These are phyloP conservation scores for Xiphydria camelus DNA, from an alignment of 2,888 invertebrate genomes.

Conservation along the genomic window DNA sequence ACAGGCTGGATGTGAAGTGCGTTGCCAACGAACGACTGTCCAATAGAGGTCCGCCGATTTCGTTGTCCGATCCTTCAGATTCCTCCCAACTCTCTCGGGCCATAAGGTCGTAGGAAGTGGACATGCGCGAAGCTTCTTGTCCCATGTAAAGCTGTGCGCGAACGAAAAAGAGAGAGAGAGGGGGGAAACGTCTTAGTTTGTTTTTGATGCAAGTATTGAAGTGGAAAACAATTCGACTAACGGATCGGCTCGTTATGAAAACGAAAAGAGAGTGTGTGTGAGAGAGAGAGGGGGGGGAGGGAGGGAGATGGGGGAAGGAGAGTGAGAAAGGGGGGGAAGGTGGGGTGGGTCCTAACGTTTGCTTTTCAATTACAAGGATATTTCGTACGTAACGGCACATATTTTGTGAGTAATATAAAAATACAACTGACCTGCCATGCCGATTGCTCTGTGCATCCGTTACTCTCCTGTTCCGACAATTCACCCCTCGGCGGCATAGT, in stretches of 20 bases:
- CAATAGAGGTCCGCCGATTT: constrained; percentile 48
- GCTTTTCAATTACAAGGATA: too few species aligned
- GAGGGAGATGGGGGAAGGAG: too few species aligned
- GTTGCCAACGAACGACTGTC: constrained; percentile 55
- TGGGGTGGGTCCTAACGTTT: too few species aligned
- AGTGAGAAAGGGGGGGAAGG: too few species aligned
- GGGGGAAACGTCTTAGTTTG: too few species aligned
- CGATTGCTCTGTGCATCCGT: constrained; percentile 77
- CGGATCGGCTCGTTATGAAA: too few species aligned
- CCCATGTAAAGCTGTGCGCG: constrained; percentile 62
- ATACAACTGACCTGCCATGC: constrained; percentile 69
- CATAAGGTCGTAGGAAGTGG: constrained; percentile 67
- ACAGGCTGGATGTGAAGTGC: constrained; percentile 53
- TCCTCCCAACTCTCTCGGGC: constrained; percentile 71
- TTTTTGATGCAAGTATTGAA: too few species aligned
- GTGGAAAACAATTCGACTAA: too few species aligned
- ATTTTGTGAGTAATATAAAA: too few species aligned
- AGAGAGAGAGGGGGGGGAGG: too few species aligned
- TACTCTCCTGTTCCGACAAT: constrained; percentile 84
- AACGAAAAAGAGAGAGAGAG: constrained; percentile 8
- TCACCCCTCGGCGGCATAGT: constrained; percentile 87
- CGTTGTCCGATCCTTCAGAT: constrained; percentile 69
- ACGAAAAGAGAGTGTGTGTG: too few species aligned
- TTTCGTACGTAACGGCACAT: too few species aligned
- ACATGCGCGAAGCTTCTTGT: constrained; percentile 61